Evolutionary conservation across 2,797 vertebrate genomes (phyloP).

Genomic region (Melanotaenia boesemani): DNA sequence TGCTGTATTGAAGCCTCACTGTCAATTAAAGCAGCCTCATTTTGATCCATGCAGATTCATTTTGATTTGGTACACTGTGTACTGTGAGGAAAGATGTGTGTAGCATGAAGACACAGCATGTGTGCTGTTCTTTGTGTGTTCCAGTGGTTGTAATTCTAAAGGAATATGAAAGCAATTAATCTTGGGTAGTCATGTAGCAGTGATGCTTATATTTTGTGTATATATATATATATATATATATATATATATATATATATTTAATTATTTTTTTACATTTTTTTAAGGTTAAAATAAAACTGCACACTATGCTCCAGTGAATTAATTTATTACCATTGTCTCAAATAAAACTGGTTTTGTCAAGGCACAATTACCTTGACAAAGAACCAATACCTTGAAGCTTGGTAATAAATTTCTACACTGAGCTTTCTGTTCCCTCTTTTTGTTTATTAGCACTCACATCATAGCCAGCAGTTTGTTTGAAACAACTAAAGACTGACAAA

Average conservation of each 20-base stretch:
- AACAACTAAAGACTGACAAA: constrained; percentile 23
- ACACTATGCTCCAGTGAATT: constrained; percentile 23
- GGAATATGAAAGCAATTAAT: constrained; percentile 74
- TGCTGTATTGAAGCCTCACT: constrained; percentile 34
- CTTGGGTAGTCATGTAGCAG: constrained; percentile 60
- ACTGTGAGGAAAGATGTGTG: constrained; percentile 48
- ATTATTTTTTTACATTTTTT: constrained; percentile 10
- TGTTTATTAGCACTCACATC: constrained; percentile 34
- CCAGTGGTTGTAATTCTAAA: constrained; percentile 44
- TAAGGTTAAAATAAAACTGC: constrained; percentile 37
- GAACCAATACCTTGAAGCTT: constrained; percentile 38
- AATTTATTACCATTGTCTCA: constrained; percentile 42
- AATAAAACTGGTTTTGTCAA: constrained; percentile 55
- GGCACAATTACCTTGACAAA: constrained; percentile 47
- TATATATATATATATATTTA: no score
- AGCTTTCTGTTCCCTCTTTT: constrained; percentile 23
- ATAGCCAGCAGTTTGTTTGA: constrained; percentile 25
- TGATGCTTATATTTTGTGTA: constrained; percentile 33
- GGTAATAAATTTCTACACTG: constrained; percentile 23
- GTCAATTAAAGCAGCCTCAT: constrained; percentile 62
- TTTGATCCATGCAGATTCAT: constrained; percentile 66
- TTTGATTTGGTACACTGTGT: constrained; percentile 66
- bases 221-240: no score
- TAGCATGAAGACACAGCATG: constrained; percentile 34
- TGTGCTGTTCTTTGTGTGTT: constrained; percentile 20